Base-by-base conservation (phyloP, 2,113 vertebrate species). In the Cephalopterus ornatus region DNA sequence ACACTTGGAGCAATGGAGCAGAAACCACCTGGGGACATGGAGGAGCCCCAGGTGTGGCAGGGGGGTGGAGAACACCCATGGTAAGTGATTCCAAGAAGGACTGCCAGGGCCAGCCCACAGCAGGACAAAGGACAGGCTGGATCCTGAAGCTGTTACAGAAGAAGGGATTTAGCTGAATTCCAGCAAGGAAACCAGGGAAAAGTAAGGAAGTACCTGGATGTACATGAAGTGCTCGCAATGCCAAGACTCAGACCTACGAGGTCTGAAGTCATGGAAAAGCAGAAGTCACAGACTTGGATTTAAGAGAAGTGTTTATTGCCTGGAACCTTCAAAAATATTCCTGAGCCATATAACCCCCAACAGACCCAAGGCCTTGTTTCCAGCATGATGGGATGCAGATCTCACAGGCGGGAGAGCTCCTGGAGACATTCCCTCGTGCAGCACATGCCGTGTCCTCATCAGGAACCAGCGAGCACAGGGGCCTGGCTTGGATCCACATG, bases 191-290 rank as follows among this genome's bases (percentile, higher is more conserved):
- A 59, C 2, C 0, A 7, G 11, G 26, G 41, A 58, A 56, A 52
- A 65, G 26, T 52, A 59, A 59, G 44, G 37, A 68, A 78, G 12
- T 11, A 23, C 12, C n/a, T 23, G 8, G 28, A 39, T 14, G 22
- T 8, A 66, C 0, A 0, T 3, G 9, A 39, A 35, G 44, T 4
- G 24, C 42, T 73, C 0, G 0, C 8, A 26, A 27, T 2, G 27
- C 42, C 27, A 35, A 46, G 42, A 28, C 16, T 66, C 46, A 20
- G 39, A 62, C 63, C 41, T 33, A 18, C 0, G 1, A 62, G 32
- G 39, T n/a, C 65, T 49, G 22, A 89, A 76, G 66, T 59, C 12
- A 5, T 2, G 27, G 56, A 30, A 79, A 65, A 88, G n/a, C 12
- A 16, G 5, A n/a, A 61, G 12, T 8, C 7, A 3, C 24, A 93